A percentile compares a stretch with the other conserved stretches of the same genome.
Evolutionary conservation across 2,113 vertebrate species (phyloP).

Genomic region (Myiozetetes cayanensis): DNA sequence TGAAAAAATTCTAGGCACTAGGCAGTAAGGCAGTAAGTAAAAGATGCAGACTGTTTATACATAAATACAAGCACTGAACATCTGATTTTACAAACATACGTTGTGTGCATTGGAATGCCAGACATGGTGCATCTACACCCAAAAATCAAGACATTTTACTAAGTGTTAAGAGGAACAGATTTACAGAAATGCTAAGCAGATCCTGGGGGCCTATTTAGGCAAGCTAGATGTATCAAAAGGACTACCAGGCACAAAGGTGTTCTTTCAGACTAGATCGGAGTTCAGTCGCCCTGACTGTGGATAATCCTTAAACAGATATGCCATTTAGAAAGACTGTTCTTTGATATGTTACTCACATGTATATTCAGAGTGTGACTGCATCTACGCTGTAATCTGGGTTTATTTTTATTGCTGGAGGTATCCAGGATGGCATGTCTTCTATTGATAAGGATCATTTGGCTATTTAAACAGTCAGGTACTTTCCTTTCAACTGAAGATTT

Average conservation of each 20-base stretch:
- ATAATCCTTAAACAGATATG: not conserved
- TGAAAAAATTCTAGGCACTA: not conserved
- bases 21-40: not conserved
- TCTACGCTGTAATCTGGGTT: not conserved
- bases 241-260: not conserved
- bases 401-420: not conserved
- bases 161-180: not conserved
- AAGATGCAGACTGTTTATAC: conserved; percentile 16
- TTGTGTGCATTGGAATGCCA: not conserved
- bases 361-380: not conserved
- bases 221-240: not conserved
- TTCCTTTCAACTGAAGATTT: not conserved
- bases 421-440: not conserved
- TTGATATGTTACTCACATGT: not conserved
- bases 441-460: not conserved
- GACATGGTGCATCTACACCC: not conserved
- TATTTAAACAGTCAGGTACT: not conserved
- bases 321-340: not conserved
- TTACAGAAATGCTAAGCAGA: not conserved
- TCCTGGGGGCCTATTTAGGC: not conserved
- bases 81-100: not conserved
- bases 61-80: conserved; percentile 10
- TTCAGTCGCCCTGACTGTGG: fast-evolving
- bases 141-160: not conserved
- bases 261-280: not conserved